These are phyloP conservation scores for Bambusicola thoracicus DNA, from an alignment of 2,113 vertebrate species.

Conservation along the genomic window DNA sequence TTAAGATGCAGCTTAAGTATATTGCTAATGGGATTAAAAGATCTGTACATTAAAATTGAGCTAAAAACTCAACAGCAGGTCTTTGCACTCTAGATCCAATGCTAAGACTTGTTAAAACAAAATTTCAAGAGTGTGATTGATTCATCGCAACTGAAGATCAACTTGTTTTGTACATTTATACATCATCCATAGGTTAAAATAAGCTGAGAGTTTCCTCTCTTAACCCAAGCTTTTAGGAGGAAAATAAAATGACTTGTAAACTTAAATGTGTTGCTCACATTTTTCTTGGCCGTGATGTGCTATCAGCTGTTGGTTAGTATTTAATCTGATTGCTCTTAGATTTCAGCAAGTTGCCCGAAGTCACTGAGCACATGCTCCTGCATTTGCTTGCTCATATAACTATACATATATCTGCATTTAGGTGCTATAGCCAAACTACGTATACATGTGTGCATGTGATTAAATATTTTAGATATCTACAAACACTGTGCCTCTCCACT, in stretches of 20 bases:
- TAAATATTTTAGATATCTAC: neutral
- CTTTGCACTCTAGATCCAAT: neutral
- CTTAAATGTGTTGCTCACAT: neutral
- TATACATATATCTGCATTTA: rapidly evolving
- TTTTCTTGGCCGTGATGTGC: neutral
- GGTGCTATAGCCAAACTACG: rapidly evolving
- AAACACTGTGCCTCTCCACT: neutral
- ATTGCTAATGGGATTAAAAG: neutral
- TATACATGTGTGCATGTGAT: rapidly evolving
- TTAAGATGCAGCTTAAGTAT: neutral
- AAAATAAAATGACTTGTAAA: neutral
- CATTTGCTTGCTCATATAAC: neutral
- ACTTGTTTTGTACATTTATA: no score
- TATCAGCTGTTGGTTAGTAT: neutral
- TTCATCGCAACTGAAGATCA: neutral
- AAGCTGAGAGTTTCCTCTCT: neutral
- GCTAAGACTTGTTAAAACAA: neutral
- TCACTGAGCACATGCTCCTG: neutral
- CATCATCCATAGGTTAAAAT: neutral
- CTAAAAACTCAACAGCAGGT: neutral
- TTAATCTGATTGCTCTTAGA: neutral
- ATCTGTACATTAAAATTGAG: neutral
- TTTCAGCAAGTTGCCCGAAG: neutral
- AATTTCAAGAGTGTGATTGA: neutral
- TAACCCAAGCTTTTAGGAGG: neutral